These are phyloP conservation scores for Eupithecia subumbrata DNA, from an alignment of 2,888 invertebrate species.

Conservation along the genomic window DNA sequence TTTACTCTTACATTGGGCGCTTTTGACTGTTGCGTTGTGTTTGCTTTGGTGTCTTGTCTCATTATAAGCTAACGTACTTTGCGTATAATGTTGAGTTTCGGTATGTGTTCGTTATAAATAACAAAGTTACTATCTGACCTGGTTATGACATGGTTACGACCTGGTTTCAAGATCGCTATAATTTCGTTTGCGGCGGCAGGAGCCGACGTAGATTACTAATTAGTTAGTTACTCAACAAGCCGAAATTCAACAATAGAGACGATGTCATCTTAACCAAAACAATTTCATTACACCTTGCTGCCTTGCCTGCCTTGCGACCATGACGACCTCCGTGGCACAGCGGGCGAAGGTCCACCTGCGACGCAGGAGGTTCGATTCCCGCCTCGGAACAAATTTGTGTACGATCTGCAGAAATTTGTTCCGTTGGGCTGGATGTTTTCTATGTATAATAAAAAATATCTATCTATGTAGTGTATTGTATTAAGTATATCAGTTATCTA, in stretches of 20 bases:
- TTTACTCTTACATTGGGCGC: neutral
- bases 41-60: neutral
- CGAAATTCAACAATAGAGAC: neutral
- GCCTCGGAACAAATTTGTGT: no score
- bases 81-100: no score
- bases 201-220: neutral
- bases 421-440: no score
- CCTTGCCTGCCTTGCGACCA: no score
- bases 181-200: neutral
- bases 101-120: neutral
- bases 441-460: no score
- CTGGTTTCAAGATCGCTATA: neutral
- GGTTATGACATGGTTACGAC: neutral
- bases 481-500: no score
- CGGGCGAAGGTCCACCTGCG: no score
- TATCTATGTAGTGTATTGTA: no score
- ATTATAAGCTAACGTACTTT: no score
- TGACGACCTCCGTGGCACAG: no score
- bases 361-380: no score
- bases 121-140: neutral
- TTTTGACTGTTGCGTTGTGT: neutral
- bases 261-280: neutral
- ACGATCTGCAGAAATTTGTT: no score
- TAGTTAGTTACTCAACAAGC: neutral
- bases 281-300: neutral